Evolutionary conservation across 2,797 vertebrate genomes (phyloP).

Genomic region (Jordanella pulchra): DNA sequence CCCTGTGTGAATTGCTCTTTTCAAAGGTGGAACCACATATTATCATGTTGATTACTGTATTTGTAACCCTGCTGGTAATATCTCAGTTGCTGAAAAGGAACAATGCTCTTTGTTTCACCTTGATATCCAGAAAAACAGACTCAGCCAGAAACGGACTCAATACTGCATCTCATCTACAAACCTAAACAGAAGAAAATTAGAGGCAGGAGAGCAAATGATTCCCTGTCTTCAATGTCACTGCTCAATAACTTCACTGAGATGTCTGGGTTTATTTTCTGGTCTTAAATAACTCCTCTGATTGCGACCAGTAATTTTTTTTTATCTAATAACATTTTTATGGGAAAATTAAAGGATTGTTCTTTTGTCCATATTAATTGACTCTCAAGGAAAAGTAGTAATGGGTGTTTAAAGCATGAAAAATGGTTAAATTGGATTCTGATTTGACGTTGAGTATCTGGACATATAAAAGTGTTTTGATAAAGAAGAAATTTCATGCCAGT

Average conservation of each 20-base stretch:
- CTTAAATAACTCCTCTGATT: slow-evolving; percentile 62
- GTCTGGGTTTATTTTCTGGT: slow-evolving; percentile 53
- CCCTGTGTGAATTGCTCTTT: background rate
- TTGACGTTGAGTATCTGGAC: slow-evolving; percentile 57
- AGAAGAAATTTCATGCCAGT: slow-evolving; percentile 61
- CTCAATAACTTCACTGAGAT: slow-evolving; percentile 43
- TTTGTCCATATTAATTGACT: slow-evolving; percentile 76
- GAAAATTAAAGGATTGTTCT: slow-evolving; percentile 77
- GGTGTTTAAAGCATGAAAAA: slow-evolving; percentile 71
- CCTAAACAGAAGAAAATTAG: slow-evolving; percentile 13
- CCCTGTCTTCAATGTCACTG: slow-evolving; percentile 39
- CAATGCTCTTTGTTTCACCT: slow-evolving; percentile 27
- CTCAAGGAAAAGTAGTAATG: slow-evolving; percentile 59
- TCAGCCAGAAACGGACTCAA: slow-evolving; percentile 17
- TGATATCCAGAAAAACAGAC: slow-evolving; percentile 16
- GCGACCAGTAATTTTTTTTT: slow-evolving; percentile 62
- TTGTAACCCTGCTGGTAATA: background rate
- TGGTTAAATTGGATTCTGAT: slow-evolving; percentile 75
- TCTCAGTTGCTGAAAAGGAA: slow-evolving; percentile 23
- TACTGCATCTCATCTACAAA: slow-evolving; percentile 27
- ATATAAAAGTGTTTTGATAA: slow-evolving; percentile 64
- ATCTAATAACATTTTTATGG: slow-evolving; percentile 80
- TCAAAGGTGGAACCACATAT: background rate
- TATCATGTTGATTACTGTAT: background rate
- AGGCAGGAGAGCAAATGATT: slow-evolving; percentile 13